Evolutionary conservation across 2,888 invertebrate genomes (phyloP), one percentile per base, ranked within the genome.

Genomic region (Scaptomyza flava): DNA sequence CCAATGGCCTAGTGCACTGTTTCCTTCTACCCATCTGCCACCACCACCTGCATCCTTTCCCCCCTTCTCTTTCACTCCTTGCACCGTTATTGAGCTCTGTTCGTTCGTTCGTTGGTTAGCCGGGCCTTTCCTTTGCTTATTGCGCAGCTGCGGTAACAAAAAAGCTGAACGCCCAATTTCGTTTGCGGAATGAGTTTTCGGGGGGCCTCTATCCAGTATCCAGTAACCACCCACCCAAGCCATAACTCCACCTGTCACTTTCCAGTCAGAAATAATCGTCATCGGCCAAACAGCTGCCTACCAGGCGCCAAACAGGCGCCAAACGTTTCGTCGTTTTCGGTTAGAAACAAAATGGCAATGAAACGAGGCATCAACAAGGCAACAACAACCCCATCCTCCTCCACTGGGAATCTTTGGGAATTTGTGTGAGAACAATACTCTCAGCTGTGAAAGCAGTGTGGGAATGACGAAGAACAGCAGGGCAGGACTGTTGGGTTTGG

Each of bases 1-100:
- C 82, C 87, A 82, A 82, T 82, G 82, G 82, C 82, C 82, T 87
- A 82, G 87, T 82, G 86, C 86, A 85, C 87, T 85, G 79, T 53
- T 64, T 64, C 56, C 45, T 14, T n/a, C 31, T 42, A 20, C 42
- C 46, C 23, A 23, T 23, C 17, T 30, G 11, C 27, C 34, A 14
- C 7, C 34, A 14, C 7, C 36, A 34, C 6, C 38, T 3, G 2
- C 7, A 4, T 23, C 7, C 4, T 45, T 34, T n/a, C 9, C 14
- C 20, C 36, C 27, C 12, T 33, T 43, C 31, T 33, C 50, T 52
- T 52, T 68, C 78, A 77, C 73, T 63, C 73, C 5, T n/a, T 12
- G 23, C 23, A 23, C n/a, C 75, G 60, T 66, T 63, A 67, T 60
- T 65, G 66, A 61, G 69, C 63, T 60, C 45, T 48, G 20, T 43